Evolutionary conservation across 1,140 invertebrate species (phyloP), one percentile per base, ranked within the genome.

Genomic region (Tigriopus japonicus): DNA sequence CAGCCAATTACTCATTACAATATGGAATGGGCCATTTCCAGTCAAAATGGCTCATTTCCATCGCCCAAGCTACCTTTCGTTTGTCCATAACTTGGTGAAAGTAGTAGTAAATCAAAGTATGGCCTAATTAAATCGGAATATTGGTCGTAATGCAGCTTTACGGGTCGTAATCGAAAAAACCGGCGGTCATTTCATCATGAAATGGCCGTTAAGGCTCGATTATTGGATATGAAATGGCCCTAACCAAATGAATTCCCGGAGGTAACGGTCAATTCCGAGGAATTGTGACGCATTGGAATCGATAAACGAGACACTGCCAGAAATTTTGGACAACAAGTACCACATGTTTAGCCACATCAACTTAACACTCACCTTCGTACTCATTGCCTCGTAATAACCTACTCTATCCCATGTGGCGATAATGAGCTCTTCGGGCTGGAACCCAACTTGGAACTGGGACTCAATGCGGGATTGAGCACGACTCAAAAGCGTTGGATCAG

Each of bases 361-460:
- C 3, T 5, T 35, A 35, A 5, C 28, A 35, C 28, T 3, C 67
- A 81, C 79, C 73, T 77, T 77, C 65, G 81, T 78, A 56, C 65
- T 71, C 62, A 76, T 75, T 58, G 71, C 66, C 45, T 77, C 74
- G 68, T 73, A 83, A 66, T 78, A 79, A 1, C 82, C 82, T 13
- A 87, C 85, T 53, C 79, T 76, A 40, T 79, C 71, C 85, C 85
- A 86, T 0, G 85, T 87, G 1, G 77, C 81, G 52, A 88, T 79
- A 66, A 85, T 81, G 21, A 83, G 71, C 68, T 75, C 76, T 52
- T 70, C 73, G 0, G 84, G 78, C 58, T 73, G 70, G 68, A 93
- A 95, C 52, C 78, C 74, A 1, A 69, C 67, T 21, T 79, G 78
- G 12, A 78, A 75, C 7, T 42, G 17, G 42, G 12, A 17, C n/a